phyloP scores from a whole-genome alignment of 2,888 invertebrate genomes.

The Candidula unifasciata region DNA sequence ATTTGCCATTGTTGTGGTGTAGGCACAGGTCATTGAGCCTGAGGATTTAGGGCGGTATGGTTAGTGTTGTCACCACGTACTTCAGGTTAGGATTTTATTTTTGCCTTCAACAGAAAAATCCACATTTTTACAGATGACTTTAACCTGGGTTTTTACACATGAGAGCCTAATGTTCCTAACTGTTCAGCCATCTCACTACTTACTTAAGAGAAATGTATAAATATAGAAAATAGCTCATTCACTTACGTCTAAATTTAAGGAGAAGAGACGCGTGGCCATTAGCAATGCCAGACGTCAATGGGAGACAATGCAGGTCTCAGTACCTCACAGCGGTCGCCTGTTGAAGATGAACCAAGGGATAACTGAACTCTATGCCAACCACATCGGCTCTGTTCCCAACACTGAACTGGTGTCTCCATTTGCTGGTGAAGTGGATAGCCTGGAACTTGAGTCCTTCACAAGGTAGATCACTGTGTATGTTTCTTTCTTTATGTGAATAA shows the following conservation, averaged over 20 bases:
- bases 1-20: no score
- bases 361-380: slow-evolving; percentile 75
- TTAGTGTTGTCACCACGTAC: no score
- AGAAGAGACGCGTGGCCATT: slow-evolving; percentile 75
- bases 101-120: no score
- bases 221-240: not conserved
- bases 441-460: slow-evolving; percentile 65
- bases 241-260: slow-evolving; percentile 62
- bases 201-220: no score
- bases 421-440: slow-evolving; percentile 53
- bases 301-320: slow-evolving; percentile 75
- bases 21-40: no score
- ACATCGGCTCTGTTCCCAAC: slow-evolving; percentile 71
- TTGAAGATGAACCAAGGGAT: slow-evolving; percentile 58
- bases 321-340: slow-evolving; percentile 67
- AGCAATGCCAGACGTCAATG: slow-evolving; percentile 77
- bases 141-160: no score
- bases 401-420: slow-evolving; percentile 59
- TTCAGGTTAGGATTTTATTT: no score
- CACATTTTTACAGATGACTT: no score
- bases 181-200: no score
- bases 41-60: no score
- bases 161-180: no score
- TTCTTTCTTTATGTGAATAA: not conserved
- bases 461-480: slow-evolving; percentile 58